Base-by-base conservation (phyloP, 2,797 vertebrate species). In the Australoheros facetus region DNA sequence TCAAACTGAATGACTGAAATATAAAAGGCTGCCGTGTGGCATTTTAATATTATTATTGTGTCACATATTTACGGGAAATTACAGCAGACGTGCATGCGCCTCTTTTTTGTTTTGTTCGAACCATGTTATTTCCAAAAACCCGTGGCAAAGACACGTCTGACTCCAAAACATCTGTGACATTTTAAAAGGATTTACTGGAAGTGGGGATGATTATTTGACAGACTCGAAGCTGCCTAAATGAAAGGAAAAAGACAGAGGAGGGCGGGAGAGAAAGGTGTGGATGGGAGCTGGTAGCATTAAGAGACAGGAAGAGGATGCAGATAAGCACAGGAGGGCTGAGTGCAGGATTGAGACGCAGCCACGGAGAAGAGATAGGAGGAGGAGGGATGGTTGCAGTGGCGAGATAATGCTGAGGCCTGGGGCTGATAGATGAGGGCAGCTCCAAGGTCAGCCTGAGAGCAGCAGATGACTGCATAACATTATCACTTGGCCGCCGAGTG, bases 381-480 rank as follows among this genome's bases (percentile, higher is more conserved):
- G 74, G 79, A 85, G 81, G 82, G 79, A 77, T 30, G 86, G 87
- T 82, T 82, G 81, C 73, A 3, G 77, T 13, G 60, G 28, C 1
- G 54, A 87, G 89, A 93, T 91, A 92, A 88, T 42, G 51, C 51
- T 0, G n/a, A 70, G 73, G 71, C 73, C 77, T 34, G 2, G n/a
- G 34, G 85, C 85, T 87, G 87, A 90, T 78, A 79, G 86, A 91
- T 88, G 88, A 87, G 83, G 84, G 78, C 69, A 73, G 89, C 85
- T 85, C 78, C 86, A 89, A 92, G 91, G 91, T 93, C 88, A 79
- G 82, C 57, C 77, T 13, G 37, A 76, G 87, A 88, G 79, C 77
- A 51, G 75, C 75, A 53, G 53, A 87, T 73, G 85, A 83, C 80
- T 77, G 81, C 71, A 85, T 77, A 74, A 53, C 79, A 86, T 82